Conservation (phyloP, 2,113 vertebrate genomes). For the Acinonyx jubatus region DNA sequence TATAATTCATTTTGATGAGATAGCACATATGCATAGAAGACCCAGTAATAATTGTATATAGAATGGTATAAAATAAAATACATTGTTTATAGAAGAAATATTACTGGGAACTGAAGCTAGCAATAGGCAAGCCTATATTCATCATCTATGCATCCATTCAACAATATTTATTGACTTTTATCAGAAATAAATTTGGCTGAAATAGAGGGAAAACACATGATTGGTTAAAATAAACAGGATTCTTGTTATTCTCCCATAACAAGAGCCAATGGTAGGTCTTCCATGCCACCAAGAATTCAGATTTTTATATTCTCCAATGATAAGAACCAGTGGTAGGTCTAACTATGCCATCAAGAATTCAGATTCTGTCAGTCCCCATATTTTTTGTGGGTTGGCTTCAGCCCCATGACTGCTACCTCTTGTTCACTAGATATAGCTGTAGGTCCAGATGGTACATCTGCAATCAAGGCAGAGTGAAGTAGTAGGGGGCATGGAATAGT, state of each 20-base stretch:
- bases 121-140: neutral
- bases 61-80: neutral
- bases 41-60: neutral
- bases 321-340: neutral
- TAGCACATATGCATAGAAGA: neutral
- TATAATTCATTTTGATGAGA: slow-evolving; percentile 13
- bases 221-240: neutral
- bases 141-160: neutral
- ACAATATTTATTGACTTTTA: neutral
- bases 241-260: neutral
- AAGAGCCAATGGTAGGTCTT: neutral
- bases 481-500: too few relatives aligned
- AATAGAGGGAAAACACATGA: neutral
- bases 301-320: neutral
- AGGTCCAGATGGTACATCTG: neutral
- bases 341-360: neutral
- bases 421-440: neutral
- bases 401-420: fast-evolving
- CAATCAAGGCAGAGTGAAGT: neutral
- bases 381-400: neutral
- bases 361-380: neutral
- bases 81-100: neutral
- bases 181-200: neutral
- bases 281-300: neutral
- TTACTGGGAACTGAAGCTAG: neutral